Base-by-base conservation (phyloP, 1,140 invertebrate genomes). In the Drosophila rhopaloa region DNA sequence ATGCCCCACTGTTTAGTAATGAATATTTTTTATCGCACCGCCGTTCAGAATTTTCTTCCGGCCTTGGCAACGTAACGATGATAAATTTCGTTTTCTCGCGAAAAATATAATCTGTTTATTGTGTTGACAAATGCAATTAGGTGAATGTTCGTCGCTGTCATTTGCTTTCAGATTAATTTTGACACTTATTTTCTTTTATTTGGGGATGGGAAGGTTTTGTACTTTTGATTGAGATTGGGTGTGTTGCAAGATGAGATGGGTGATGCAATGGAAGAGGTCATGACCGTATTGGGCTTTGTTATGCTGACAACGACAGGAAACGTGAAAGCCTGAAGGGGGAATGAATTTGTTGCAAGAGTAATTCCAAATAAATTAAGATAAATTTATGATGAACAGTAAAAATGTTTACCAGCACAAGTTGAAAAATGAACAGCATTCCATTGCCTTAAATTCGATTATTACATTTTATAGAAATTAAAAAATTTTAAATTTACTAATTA, bases 91-190 rank as follows among this genome's bases (percentile, higher is more conserved):
- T 24, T 40, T 27, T 13, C 10, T 14, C 46, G n/a, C 14, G 24
- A 14, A 43, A 57, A 50, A 58, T 62, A 50, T 58, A 71, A 72
- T 71, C 68, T 16, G 65, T 71, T 68, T 68, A 29, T 71, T 71
- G 63, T 48, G 63, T 70, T 70, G 51, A 71, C 37, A 58, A 70
- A 71, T 68, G 35, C 65, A 71, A 71, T 71, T 70, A 57, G 47
- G 38, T 29, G 40, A 40, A 38, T 46, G 62, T 46, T 55, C 60
- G 48, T 57, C 51, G 16, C 27, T 68, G 61, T 53, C 61, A 32
- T 14, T 66, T 40, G 32, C 41, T n/a, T 48, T 55, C 29, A 65
- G 60, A 65, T 67, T 46, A 47, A 46, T 50, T 63, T 40, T 48
- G 44, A 9, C 43, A 54, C 24, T 37, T 47, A 32, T 54, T 68